Evolutionary conservation across 2,888 invertebrate genomes (phyloP), one percentile per base, ranked within the genome.

Genomic region (Myopa tessellatipennis): DNA sequence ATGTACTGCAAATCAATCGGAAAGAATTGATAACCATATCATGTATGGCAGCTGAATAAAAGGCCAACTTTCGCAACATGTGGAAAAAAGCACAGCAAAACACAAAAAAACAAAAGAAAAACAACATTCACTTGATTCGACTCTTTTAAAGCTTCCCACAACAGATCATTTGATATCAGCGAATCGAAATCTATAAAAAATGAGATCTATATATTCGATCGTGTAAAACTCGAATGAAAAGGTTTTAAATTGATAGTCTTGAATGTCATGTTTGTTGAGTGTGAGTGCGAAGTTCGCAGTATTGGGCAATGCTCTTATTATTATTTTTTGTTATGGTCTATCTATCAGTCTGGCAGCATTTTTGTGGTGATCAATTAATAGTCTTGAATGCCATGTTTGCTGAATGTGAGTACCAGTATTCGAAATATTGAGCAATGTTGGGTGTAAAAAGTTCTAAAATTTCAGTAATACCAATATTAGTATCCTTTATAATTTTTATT

Each of bases 181-280:
- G 16, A 5, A 26, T 36, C 14, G 34, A 36, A 4, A 63, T 63
- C 63, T 36, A 12, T 34, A 26, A 63, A 5, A 45, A 36, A 63
- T n/a, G 16, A 65, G 80, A 80, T 76, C 80, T 80, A 78, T 79
- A 79, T 79, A 82, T 78, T 82, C 79, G 80, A 82, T 82, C 82
- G 80, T 81, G 81, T 82, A 82, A 82, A 82, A 78, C 10, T 45
- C 7, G 10, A 45, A 45, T 45, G 10, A 45, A 10, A 45, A 10
- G 76, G 81, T 81, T 80, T 78, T 65, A 58, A 61, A 76, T 78
- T 67, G 58, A 72, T 70, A 63, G 3, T 5, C 36, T 36, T 12
- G 63, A 1, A 12, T 63, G n/a, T 14, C 5, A 14, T 8, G 14
- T 12, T 63, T 4, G 18, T 45, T 45, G 6, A 10, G 7, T 45